Base-by-base conservation (phyloP, 37 sponge, comb jelly and placozoan species). In the Crambe crambe region DNA sequence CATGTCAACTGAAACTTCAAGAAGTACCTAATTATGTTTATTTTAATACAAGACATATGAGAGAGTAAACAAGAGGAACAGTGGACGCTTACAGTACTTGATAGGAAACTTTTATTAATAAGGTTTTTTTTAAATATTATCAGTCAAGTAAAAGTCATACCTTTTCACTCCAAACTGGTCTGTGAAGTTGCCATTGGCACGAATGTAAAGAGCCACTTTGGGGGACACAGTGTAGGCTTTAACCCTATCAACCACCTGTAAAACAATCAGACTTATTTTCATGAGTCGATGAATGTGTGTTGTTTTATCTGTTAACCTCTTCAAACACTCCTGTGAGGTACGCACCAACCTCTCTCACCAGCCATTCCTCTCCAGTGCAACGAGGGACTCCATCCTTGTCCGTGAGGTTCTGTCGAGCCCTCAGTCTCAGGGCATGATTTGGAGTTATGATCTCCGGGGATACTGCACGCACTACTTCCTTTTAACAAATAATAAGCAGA, bases 301-400 rank as follows among this genome's bases (percentile, higher is more conserved):
- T n/a, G n/a, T 20, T 3, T 58, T 34, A 51, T 29, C 47, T 81
- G 26, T 32, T 22, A 31, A 95, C 86, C 80, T 97, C 83, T 58
- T 94, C 97, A 76, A 73, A 83, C 41, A 94, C 95, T 5, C 86
- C 92, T 23, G 84, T 88, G 32, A 97, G 87, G 80, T 94, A 97
- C 42, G 95, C 91, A n/a, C 97, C 97, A 18, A 70, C 74, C 0
- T 85, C 85, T 31, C 92, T 85, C 68, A 97, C 89, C 67, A 97
- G 82, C 97, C 97, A 97, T 79, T 90, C 89, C 77, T 97, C 89
- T 15, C 95, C 97, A 39, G 88, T 81, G 58, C 56, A 64, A 26
- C 86, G 83, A 22, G 57, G 85, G 26, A 43, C 61, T 42, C 95
- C 96, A 40, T 85, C 72, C 40, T 32, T 57, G 58, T 86, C 90